Conservation (phyloP, 2,888 invertebrate species). For the Ligdia adustata region DNA sequence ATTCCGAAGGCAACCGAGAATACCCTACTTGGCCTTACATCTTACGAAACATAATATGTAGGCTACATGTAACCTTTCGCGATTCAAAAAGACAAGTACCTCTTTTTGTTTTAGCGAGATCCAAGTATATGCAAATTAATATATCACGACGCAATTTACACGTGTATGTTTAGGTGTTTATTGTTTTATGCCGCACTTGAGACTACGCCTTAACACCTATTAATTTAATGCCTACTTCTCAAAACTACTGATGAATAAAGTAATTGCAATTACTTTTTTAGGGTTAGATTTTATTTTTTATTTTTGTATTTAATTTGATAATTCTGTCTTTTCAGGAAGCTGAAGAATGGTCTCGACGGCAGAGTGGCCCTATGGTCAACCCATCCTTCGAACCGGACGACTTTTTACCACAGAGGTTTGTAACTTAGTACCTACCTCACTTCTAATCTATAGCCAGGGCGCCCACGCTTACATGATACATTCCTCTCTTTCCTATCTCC, state of each 20-base stretch:
- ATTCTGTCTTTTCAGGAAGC: constrained; percentile 57
- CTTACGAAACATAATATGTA: too few relatives aligned
- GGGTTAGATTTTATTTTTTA: not conserved
- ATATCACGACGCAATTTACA: constrained; percentile 2
- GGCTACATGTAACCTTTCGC: constrained; percentile 1
- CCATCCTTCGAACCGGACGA: constrained; percentile 82
- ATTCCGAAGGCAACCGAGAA: too few relatives aligned
- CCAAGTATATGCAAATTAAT: constrained; percentile 1
- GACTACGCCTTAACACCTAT: too few relatives aligned
- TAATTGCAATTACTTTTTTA: too few relatives aligned
- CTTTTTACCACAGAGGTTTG: constrained; percentile 73
- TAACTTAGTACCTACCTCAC: too few relatives aligned
- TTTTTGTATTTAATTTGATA: not conserved
- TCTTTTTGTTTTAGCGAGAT: constrained; percentile 9
- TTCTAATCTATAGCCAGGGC: too few relatives aligned
- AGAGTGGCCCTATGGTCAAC: constrained; percentile 75
- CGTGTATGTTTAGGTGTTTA: not conserved
- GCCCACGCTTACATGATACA: too few relatives aligned
- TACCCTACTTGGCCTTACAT: too few relatives aligned
- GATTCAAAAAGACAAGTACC: not conserved
- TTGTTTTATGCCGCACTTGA: not conserved
- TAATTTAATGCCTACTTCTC: too few relatives aligned
- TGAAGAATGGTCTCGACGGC: constrained; percentile 66
- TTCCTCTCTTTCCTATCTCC: too few relatives aligned
- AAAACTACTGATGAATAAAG: too few relatives aligned